phyloP scores from a whole-genome alignment of 1,140 invertebrate genomes.

The Euwallacea similis region DNA sequence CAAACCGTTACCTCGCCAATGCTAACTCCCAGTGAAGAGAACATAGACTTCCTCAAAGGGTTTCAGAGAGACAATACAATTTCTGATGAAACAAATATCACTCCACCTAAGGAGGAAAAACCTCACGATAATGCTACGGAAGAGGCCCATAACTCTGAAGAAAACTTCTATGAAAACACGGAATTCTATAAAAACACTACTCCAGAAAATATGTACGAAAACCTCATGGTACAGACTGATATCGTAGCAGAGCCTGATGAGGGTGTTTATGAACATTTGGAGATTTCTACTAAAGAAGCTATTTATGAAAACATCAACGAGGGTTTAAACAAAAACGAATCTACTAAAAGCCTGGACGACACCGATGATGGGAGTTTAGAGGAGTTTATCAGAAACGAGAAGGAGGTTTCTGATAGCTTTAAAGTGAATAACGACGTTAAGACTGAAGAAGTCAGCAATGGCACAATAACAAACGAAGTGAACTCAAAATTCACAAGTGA shows the following conservation, averaged over 20 bases:
- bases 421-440: not conserved
- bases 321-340: constrained; percentile 6
- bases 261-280: constrained; percentile 27
- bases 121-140: constrained; percentile 22
- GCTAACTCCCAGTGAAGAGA: constrained; percentile 54
- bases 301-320: constrained; percentile 43
- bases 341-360: constrained; percentile 12
- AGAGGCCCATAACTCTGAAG: constrained; percentile 26
- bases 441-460: not conserved
- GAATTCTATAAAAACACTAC: constrained; percentile 33
- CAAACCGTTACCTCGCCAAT: constrained; percentile 53
- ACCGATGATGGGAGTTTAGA: constrained; percentile 32
- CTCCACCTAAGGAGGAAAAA: constrained; percentile 27
- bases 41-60: constrained; percentile 53
- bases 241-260: constrained; percentile 25
- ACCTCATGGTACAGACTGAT: constrained; percentile 31
- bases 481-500: constrained; percentile 25
- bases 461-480: not conserved
- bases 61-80: constrained; percentile 45
- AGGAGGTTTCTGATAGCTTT: constrained; percentile 23
- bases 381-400: constrained; percentile 33
- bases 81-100: constrained; percentile 25
- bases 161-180: constrained; percentile 43
- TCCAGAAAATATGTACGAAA: constrained; percentile 44
- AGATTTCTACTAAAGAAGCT: constrained; percentile 11